Conservation (phyloP, 2,888 invertebrate species). For the Heliconius ethilla region DNA sequence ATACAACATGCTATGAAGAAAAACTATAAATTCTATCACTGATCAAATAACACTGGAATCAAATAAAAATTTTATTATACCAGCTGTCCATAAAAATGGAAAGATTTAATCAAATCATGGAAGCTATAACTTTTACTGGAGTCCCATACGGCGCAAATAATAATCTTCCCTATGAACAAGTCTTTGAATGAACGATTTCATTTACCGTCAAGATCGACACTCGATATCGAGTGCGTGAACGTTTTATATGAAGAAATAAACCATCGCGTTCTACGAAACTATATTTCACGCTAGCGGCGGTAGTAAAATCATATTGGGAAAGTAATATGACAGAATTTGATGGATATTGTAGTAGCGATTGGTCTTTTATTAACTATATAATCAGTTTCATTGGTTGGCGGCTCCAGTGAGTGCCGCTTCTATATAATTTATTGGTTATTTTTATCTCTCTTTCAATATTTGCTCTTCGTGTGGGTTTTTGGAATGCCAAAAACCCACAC, state of each 20-base stretch:
- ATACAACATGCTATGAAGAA: background rate
- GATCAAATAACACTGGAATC: conserved; percentile 29
- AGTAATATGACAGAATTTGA: conserved; percentile 1
- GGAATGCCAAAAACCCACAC: too few species aligned
- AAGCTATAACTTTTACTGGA: conserved; percentile 49
- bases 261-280: background rate
- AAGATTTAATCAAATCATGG: conserved; percentile 50
- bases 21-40: background rate
- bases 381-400: conserved; percentile 24
- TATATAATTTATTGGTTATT: conserved; percentile 31
- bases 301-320: conserved; percentile 9
- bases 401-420: conserved; percentile 17
- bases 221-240: conserved; percentile 13
- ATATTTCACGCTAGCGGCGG: background rate
- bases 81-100: conserved; percentile 42
- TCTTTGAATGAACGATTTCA: conserved; percentile 33
- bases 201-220: conserved; percentile 1
- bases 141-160: conserved; percentile 44
- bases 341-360: conserved; percentile 14
- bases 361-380: conserved; percentile 29
- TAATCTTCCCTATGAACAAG: conserved; percentile 44
- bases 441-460: conserved; percentile 33
- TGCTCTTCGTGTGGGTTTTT: conserved; percentile 15
- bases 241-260: conserved; percentile 4
- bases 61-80: conserved; percentile 43